Percentiles rank a stretch among this genome's conserved stretches.
Conservation (phyloP, 2,113 vertebrate species). For the Donacobius atricapilla region DNA sequence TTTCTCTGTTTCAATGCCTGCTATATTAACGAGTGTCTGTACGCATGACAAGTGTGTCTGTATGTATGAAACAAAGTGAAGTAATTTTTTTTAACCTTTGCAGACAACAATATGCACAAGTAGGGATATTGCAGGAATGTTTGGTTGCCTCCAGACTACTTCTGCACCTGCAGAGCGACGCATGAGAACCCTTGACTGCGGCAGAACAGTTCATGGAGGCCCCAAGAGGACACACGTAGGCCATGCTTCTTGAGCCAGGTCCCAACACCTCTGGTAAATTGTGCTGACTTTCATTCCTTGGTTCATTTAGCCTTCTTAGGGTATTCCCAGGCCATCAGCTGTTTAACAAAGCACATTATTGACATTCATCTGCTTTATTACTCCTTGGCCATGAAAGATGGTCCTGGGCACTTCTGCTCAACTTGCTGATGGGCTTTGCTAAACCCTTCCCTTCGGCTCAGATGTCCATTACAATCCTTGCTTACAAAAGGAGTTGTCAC, state of each 20-base stretch:
- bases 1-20: background rate
- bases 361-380: background rate
- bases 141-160: background rate
- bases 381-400: background rate
- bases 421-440: background rate
- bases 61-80: background rate
- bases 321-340: background rate
- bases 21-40: background rate
- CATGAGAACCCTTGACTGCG: background rate
- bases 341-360: background rate
- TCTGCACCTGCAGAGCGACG: background rate
- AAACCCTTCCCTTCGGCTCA: background rate
- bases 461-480: background rate
- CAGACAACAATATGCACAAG: background rate
- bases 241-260: accelerated
- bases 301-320: background rate
- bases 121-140: background rate
- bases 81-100: background rate
- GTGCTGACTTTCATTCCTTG: background rate
- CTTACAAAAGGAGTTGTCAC: background rate
- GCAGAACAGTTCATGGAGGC: background rate
- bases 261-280: background rate
- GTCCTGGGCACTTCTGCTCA: background rate
- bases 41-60: background rate
- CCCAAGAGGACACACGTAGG: background rate